A percentile compares a stretch with the other conserved stretches of the same genome.
Evolutionary conservation across 23 tunicate genomes (phyloP).

Genomic region (Diplosoma virens): DNA sequence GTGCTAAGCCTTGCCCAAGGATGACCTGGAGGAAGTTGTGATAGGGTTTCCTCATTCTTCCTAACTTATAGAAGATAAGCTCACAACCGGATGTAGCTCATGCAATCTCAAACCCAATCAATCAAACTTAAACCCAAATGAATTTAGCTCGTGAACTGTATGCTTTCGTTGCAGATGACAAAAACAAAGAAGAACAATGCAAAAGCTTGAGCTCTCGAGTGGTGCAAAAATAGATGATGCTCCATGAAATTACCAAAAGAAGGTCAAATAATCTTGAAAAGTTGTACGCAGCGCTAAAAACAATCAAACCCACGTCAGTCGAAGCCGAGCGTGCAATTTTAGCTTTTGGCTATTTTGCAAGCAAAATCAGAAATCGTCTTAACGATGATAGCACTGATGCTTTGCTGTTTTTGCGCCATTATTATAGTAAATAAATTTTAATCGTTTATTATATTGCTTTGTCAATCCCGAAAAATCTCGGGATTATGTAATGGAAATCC

Average conservation of each 20-base stretch:
- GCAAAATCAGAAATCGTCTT: conserved; percentile 10
- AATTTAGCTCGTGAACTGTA: neutral
- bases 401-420: conserved; percentile 6
- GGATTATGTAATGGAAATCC: neutral
- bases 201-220: neutral
- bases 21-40: no score
- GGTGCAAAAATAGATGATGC: neutral
- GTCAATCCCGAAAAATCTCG: conserved; percentile 16
- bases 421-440: neutral
- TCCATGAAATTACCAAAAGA: neutral
- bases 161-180: neutral
- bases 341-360: conserved; percentile 18
- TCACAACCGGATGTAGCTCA: no score
- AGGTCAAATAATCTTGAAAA: neutral
- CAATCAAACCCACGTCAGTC: conserved; percentile 9
- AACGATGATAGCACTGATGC: conserved; percentile 11
- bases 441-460: neutral
- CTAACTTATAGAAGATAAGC: no score
- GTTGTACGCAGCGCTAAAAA: neutral
- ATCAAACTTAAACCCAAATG: no score
- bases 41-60: no score
- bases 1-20: no score
- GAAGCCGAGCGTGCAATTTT: conserved; percentile 16
- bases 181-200: neutral
- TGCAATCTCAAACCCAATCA: no score